Evolutionary conservation across 1,140 invertebrate species (phyloP), one percentile per base, ranked within the genome.

Genomic region (Drosophila cardini): DNA sequence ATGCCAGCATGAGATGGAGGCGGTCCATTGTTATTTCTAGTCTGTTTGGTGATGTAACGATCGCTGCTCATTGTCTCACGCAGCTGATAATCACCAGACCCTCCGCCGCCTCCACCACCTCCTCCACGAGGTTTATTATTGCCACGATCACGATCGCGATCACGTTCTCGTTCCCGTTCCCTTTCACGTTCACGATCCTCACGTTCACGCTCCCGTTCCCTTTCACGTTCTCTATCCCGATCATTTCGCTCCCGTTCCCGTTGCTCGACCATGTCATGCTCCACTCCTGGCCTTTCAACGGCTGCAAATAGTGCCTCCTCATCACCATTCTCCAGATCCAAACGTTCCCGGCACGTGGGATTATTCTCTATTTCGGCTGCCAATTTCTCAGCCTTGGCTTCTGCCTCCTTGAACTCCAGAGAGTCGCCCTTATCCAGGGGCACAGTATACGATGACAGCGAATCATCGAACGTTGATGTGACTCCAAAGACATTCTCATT

Each of bases 401-500:
- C 96, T 65, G 95, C 94, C 84, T 96, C 95, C 90, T 96, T 96
- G 85, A 96, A 98, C 92, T 98, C 97, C 80, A 96, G 95, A 2
- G 96, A 96, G 89, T 98, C 97, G 83, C 95, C 96, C 86, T 95
- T 95, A 87, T 97, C 96, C 78, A 98, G 91, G 56, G 94, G 95
- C 68, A 97, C 94, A n/a, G 98, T 99, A 81, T 99, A 99, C 21
- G 96, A 96, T 13, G 94, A 93, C 67, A 98, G 93, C 48, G 95
- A 96, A 72, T 97, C 95, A 92, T 98, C 97, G 92, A 97, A 98
- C 5, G 96, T 97, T 67, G 97, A 96, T 78, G 95, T 95, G 8
- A 98, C 96, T 63, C 97, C 97, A 92, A 98, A 98, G 58, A 96
- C 93, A 93, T 96, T 95, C 92, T 98, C 97, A 93, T 99, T 98